These are phyloP conservation scores for Nasonia oneida DNA, from an alignment of 2,888 invertebrate species.

Conservation along the genomic window DNA sequence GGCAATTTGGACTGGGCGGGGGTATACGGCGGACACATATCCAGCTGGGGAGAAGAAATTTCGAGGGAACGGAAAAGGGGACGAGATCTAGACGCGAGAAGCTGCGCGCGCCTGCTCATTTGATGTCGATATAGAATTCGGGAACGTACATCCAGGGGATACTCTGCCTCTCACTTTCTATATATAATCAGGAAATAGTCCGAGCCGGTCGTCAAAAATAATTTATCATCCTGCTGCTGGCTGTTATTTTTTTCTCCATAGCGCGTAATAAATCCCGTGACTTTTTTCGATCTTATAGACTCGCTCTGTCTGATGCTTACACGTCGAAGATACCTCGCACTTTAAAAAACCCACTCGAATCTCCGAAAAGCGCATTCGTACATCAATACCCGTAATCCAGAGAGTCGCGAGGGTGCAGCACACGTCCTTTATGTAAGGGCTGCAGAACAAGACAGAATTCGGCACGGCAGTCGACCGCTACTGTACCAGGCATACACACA, in stretches of 20 bases:
- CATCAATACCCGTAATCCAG: not conserved
- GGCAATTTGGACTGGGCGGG: conserved; percentile 74
- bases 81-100: conserved; percentile 57
- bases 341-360: not conserved
- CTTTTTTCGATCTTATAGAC: not conserved
- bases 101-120: conserved; percentile 69
- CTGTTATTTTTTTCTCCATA: conserved; percentile 53
- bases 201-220: conserved; percentile 58
- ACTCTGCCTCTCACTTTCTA: not conserved
- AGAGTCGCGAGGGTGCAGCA: not conserved
- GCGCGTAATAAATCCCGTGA: conserved; percentile 37
- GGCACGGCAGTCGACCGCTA: not conserved
- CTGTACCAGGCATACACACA: not conserved
- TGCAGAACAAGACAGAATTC: not conserved
- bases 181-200: conserved; percentile 54
- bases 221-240: conserved; percentile 47
- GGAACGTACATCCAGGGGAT: conserved; percentile 18
- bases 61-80: conserved; percentile 63
- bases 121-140: conserved; percentile 65
- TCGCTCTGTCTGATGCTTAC: not conserved
- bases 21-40: conserved; percentile 53
- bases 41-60: conserved; percentile 47
- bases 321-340: not conserved
- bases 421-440: not conserved
- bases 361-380: conserved; percentile 9